Percentiles rank a stretch among this genome's conserved stretches.
Conservation (phyloP, 2,113 vertebrate species). For the Lampris megalopsis region DNA sequence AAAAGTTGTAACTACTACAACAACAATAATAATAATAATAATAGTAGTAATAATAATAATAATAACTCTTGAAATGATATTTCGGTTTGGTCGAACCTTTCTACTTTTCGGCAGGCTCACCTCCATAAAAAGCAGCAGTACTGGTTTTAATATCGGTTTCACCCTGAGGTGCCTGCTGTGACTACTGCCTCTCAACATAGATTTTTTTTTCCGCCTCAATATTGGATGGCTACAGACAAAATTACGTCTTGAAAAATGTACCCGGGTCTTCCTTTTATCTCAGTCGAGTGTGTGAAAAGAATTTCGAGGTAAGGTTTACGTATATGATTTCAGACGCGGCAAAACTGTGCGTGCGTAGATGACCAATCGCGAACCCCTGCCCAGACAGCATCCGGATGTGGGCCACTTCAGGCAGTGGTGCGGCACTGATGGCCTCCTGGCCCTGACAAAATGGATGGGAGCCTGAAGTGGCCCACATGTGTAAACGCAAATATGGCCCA, state of each 20-base stretch:
- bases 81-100: background rate
- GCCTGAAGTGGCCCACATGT: too few relatives aligned
- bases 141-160: slow-evolving; percentile 27
- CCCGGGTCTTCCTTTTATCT: too few relatives aligned
- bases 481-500: too few relatives aligned
- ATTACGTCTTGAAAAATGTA: background rate
- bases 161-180: slow-evolving; percentile 38
- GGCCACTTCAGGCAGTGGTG: too few relatives aligned
- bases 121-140: slow-evolving; percentile 11
- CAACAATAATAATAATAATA: background rate
- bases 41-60: background rate
- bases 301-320: too few relatives aligned
- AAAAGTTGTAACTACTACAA: background rate
- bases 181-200: background rate
- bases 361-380: too few relatives aligned
- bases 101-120: background rate
- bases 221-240: slow-evolving; percentile 2
- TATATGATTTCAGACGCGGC: too few relatives aligned
- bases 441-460: too few relatives aligned
- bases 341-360: too few relatives aligned
- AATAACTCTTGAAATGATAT: background rate
- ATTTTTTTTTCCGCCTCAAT: background rate
- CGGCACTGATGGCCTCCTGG: too few relatives aligned
- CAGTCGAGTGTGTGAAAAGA: too few relatives aligned
- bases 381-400: too few relatives aligned